Conservation (phyloP, 1,140 invertebrate genomes). For the Acromyrmex echinatior region DNA sequence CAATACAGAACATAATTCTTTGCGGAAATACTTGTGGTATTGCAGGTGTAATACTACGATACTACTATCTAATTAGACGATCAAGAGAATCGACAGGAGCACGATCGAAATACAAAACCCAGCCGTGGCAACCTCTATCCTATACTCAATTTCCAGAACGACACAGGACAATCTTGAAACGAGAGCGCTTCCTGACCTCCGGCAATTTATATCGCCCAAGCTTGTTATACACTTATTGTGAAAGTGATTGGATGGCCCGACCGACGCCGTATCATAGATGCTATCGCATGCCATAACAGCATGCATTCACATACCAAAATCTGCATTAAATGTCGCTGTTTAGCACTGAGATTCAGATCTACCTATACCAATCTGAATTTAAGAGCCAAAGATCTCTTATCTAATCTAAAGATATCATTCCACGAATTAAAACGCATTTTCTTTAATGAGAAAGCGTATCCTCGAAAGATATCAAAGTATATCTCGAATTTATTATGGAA, state of each 20-base stretch:
- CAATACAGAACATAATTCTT: background rate
- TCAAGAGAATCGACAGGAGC: slow-evolving; percentile 53
- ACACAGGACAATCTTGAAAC: slow-evolving; percentile 55
- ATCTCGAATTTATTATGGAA: background rate
- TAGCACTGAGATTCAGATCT: background rate
- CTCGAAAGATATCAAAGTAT: background rate
- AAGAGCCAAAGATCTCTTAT: slow-evolving; percentile 12
- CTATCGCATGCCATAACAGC: slow-evolving; percentile 16
- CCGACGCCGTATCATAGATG: slow-evolving; percentile 39
- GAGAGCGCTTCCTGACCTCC: slow-evolving; percentile 54
- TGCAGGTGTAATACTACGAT: slow-evolving; percentile 22
- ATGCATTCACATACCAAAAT: slow-evolving; percentile 15
- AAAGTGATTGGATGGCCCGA: slow-evolving; percentile 49
- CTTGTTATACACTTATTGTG: slow-evolving; percentile 58
- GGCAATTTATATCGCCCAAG: slow-evolving; percentile 57
- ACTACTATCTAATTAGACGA: slow-evolving; percentile 68
- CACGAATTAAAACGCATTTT: background rate
- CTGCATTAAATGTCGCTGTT: slow-evolving; percentile 16
- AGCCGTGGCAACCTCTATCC: slow-evolving; percentile 30
- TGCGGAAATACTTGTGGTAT: background rate
- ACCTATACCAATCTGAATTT: background rate
- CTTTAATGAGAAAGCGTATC: background rate
- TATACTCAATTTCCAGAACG: slow-evolving; percentile 54
- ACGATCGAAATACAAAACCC: slow-evolving; percentile 67
- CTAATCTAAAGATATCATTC: background rate